These are phyloP conservation scores for Clarias batrachus DNA, from an alignment of 2,113 vertebrate species.

Conservation along the genomic window DNA sequence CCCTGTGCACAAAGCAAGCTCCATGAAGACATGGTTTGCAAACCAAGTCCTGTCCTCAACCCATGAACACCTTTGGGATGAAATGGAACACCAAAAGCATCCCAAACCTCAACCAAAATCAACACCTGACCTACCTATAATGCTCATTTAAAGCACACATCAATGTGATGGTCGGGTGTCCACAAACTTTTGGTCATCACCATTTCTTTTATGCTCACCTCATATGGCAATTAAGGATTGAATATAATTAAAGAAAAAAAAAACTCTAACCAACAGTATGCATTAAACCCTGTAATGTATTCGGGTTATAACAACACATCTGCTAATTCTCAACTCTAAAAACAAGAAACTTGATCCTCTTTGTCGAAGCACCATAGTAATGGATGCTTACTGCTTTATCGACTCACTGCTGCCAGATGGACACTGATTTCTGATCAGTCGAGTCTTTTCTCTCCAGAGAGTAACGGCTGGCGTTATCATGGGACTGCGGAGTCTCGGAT, in stretches of 20 bases:
- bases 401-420: background rate
- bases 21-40: no score
- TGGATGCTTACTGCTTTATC: background rate
- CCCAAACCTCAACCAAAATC: background rate
- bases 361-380: constrained; percentile 27
- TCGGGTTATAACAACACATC: constrained; percentile 47
- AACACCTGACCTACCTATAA: background rate
- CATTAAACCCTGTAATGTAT: background rate
- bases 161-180: background rate
- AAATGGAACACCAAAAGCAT: background rate
- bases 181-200: background rate
- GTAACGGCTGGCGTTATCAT: background rate
- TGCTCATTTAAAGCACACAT: background rate
- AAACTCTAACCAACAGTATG: background rate
- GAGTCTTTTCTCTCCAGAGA: background rate
- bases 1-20: no score
- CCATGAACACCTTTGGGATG: background rate
- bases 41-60: background rate
- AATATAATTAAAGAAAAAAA: background rate
- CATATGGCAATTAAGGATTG: background rate
- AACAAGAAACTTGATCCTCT: constrained; percentile 55
- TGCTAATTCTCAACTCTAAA: constrained; percentile 59
- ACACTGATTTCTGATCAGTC: background rate
- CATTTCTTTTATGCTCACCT: background rate
- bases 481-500: background rate